These are phyloP conservation scores for Carposina sasakii DNA, from an alignment of 1,140 invertebrate species.

Conservation along the genomic window DNA sequence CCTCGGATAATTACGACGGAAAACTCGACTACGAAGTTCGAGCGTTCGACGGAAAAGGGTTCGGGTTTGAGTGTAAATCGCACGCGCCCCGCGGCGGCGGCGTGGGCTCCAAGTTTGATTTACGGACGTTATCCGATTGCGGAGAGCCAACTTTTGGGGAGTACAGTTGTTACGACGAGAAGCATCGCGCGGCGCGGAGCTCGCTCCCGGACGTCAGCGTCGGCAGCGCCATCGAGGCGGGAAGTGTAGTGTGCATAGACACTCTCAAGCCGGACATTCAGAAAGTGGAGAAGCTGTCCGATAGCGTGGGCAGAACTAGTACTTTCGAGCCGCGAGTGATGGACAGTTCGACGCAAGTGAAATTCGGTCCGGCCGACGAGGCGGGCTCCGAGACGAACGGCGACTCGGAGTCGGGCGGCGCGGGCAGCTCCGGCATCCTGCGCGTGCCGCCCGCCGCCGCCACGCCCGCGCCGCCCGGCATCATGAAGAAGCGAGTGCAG, in stretches of 20 bases:
- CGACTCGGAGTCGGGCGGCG: constrained; percentile 59
- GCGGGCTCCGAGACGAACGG: constrained; percentile 64
- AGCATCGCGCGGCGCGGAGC: constrained; percentile 71
- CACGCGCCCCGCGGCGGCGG: constrained; percentile 52
- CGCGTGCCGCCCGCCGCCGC: constrained; percentile 76
- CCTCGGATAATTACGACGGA: constrained; percentile 74
- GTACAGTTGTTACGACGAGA: constrained; percentile 78
- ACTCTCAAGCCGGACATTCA: constrained; percentile 72
- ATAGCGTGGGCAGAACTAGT: constrained; percentile 54
- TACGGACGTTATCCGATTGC: constrained; percentile 70
- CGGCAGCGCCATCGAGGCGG: constrained; percentile 72
- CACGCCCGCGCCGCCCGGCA: constrained; percentile 80
- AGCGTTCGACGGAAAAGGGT: constrained; percentile 74
- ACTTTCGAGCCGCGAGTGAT: constrained; percentile 65
- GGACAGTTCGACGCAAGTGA: constrained; percentile 69
- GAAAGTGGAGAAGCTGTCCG: constrained; percentile 63
- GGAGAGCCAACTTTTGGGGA: constrained; percentile 74
- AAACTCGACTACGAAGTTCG: constrained; percentile 76
- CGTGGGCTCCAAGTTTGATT: constrained; percentile 67
- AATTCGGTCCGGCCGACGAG: constrained; percentile 56
- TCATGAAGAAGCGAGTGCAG: constrained; percentile 88
- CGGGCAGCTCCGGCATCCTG: constrained; percentile 61
- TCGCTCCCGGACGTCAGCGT: constrained; percentile 79
- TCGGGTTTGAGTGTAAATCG: constrained; percentile 73
- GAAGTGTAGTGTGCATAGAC: constrained; percentile 67